Percentiles rank a stretch among this genome's conserved stretches.
phyloP scores from a whole-genome alignment of 2,888 invertebrate genomes.

The Drosophila demipolita region DNA sequence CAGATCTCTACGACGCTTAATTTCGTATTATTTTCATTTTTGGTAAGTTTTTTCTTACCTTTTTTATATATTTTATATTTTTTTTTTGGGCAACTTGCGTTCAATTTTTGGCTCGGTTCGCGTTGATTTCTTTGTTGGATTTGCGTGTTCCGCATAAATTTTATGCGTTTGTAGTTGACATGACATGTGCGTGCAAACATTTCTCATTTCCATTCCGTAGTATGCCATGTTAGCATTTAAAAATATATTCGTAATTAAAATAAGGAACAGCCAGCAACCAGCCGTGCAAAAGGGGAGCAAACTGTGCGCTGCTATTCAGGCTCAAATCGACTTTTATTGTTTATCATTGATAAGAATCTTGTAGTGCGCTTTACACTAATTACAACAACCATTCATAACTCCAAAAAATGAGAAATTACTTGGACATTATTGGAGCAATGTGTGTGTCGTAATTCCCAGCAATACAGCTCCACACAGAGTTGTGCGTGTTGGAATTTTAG shows the following conservation, averaged over 20 bases:
- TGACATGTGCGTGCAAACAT: slow-evolving; percentile 81
- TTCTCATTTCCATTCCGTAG: slow-evolving; percentile 78
- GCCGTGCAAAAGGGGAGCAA: slow-evolving; percentile 18
- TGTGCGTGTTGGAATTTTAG: slow-evolving; percentile 52
- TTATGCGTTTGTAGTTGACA: slow-evolving; percentile 81
- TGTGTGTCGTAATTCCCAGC: slow-evolving; percentile 21
- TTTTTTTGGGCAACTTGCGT: slow-evolving; percentile 52
- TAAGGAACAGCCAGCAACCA: slow-evolving; percentile 43
- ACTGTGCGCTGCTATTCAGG: slow-evolving; percentile 45
- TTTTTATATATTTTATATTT: background rate
- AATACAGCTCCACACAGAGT: background rate
- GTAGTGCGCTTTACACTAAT: slow-evolving; percentile 71
- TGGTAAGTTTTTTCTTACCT: background rate
- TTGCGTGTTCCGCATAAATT: slow-evolving; percentile 80
- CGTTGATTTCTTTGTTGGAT: slow-evolving; percentile 64
- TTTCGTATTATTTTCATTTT: slow-evolving; percentile 29
- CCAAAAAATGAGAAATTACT: slow-evolving; percentile 48
- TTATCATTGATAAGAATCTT: slow-evolving; percentile 63
- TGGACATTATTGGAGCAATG: slow-evolving; percentile 34
- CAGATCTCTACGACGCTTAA: slow-evolving; percentile 41
- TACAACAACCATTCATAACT: slow-evolving; percentile 67
- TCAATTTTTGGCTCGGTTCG: slow-evolving; percentile 59
- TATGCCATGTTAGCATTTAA: slow-evolving; percentile 80
- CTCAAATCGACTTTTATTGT: slow-evolving; percentile 75
- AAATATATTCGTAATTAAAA: slow-evolving; percentile 79